Evolutionary conservation across 2,113 vertebrate genomes (phyloP), one percentile per base, ranked within the genome.

Genomic region (Cettia cetti): DNA sequence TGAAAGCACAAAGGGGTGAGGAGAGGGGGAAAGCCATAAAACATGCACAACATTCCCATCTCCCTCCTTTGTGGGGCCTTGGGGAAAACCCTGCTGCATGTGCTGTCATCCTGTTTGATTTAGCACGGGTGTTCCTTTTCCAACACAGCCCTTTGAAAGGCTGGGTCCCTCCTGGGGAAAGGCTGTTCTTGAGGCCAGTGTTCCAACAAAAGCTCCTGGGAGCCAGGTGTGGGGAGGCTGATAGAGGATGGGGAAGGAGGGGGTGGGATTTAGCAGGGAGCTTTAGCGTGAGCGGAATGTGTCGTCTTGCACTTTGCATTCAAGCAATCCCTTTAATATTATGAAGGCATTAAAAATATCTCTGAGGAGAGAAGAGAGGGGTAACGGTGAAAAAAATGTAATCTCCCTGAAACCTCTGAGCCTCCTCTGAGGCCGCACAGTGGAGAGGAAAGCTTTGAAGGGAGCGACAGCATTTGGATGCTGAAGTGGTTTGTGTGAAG

Each of bases 61-160:
- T 90, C 88, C 88, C 82, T 90, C 82, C 79, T 80, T 76, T 6
- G 22, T 56, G 27, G 69, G 30, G 88, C 95, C 95, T 56, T 72
- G 90, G 95, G 78, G 94, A 92, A 96, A 96, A 96, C 90, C 82
- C 94, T 96, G 95, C 90, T 71, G 95, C 88, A 18, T 89, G n/a
- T 35, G 88, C 80, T 88, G 60, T 63, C 76, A 45, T 94, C 90
- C 93, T 57, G 80, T 92, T 86, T 64, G 92, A 35, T 83, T 86
- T 87, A 92, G 88, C 80, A 45, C 12, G 86, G 83, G 76, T 52
- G 4, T 90, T 86, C 66, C 69, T 94, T 59, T 70, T 45, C 54
- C 77, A 79, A 11, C 56, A 16, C 74, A 65, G 88, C 82, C 91
- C 86, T 86, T 63, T 44, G 94, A 75, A 75, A 91, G 92, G 92